phyloP scores from a whole-genome alignment of 2,888 invertebrate species.

The Didymodactylos carnosus region DNA sequence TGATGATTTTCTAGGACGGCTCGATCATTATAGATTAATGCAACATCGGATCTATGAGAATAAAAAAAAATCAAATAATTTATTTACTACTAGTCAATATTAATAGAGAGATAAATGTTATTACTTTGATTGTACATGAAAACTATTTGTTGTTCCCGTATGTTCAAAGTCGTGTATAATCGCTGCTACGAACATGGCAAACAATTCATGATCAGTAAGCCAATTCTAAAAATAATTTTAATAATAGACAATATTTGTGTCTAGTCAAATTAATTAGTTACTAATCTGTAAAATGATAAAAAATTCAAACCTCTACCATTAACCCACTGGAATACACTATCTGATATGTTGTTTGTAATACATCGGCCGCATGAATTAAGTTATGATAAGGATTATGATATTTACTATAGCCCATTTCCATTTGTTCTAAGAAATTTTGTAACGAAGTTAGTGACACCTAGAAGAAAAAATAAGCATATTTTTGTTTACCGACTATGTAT shows the following conservation, averaged over 20 bases:
- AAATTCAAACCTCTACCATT: slow-evolving; percentile 53
- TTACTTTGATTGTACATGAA: slow-evolving; percentile 76
- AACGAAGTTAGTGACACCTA: not conserved
- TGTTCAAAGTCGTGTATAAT: slow-evolving; percentile 85
- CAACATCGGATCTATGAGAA: slow-evolving; percentile 51
- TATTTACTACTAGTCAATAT: not conserved
- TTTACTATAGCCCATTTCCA: slow-evolving; percentile 76
- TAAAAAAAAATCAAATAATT: not conserved
- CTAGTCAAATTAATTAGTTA: no score
- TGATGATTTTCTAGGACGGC: slow-evolving; percentile 74
- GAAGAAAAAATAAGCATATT: not conserved
- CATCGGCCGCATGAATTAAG: slow-evolving; percentile 78
- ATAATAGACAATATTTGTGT: not conserved
- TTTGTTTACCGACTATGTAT: no score
- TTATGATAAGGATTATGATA: slow-evolving; percentile 82
- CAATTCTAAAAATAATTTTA: slow-evolving; percentile 47
- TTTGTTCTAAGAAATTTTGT: slow-evolving; percentile 37
- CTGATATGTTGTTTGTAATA: slow-evolving; percentile 76
- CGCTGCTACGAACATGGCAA: slow-evolving; percentile 74
- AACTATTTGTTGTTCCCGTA: slow-evolving; percentile 88
- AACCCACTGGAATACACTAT: slow-evolving; percentile 75
- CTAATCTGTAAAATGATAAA: no score
- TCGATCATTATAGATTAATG: slow-evolving; percentile 74
- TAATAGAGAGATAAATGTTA: slow-evolving; percentile 12
- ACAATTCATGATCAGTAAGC: slow-evolving; percentile 75